A percentile compares a stretch with the other conserved stretches of the same genome.
Evolutionary conservation across 2,797 vertebrate genomes (phyloP).

Genomic region (Podargus strigoides): DNA sequence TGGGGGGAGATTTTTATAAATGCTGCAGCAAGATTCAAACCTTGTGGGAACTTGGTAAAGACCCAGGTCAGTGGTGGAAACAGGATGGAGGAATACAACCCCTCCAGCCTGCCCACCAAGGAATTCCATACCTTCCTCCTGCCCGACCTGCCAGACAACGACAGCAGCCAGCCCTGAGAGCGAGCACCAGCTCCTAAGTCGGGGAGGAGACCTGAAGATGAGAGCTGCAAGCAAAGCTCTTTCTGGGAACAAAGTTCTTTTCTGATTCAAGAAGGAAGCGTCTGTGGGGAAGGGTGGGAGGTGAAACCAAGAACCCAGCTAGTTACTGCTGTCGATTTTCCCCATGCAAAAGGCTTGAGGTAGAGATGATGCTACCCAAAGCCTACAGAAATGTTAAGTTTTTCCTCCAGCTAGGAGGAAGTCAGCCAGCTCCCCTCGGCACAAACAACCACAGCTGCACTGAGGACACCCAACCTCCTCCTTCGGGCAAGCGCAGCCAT

Average conservation of each 20-base stretch:
- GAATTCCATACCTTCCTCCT: background rate
- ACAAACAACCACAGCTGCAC: background rate
- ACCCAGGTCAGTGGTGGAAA: background rate
- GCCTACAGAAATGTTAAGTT: background rate
- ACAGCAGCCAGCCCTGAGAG: background rate
- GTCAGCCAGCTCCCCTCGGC: background rate
- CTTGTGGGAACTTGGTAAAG: background rate
- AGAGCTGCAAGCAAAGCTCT: slow-evolving; percentile 34
- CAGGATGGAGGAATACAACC: background rate
- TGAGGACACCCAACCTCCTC: background rate
- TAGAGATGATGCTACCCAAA: slow-evolving; percentile 15
- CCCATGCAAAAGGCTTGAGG: background rate
- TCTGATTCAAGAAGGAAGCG: slow-evolving; percentile 24
- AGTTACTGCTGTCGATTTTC: background rate
- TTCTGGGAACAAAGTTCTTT: slow-evolving; percentile 44
- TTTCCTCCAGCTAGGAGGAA: slow-evolving; percentile 19
- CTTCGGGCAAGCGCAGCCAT: background rate
- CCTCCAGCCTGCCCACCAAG: background rate
- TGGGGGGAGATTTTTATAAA: background rate
- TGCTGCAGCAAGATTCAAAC: background rate
- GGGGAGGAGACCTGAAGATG: background rate
- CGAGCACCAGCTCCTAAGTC: background rate
- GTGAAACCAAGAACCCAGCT: slow-evolving; percentile 47
- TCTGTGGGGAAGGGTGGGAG: slow-evolving; percentile 47
- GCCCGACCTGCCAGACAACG: background rate